Conservation (phyloP, 2,113 vertebrate species). For the Progne subis region DNA sequence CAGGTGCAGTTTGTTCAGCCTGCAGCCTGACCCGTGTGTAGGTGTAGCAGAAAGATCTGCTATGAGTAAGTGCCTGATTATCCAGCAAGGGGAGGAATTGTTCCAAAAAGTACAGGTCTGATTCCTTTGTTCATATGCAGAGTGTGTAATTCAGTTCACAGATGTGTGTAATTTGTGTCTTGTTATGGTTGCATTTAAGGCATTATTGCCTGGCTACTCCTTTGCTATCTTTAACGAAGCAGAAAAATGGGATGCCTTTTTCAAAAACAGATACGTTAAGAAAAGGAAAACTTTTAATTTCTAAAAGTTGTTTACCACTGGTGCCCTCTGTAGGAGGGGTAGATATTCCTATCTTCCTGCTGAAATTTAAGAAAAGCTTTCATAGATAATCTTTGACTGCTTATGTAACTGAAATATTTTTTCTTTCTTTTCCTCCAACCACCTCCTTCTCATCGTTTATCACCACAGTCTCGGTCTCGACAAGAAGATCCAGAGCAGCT, state of each 20-base stretch:
- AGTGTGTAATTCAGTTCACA: neutral
- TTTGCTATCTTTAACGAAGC: neutral
- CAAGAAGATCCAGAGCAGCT: slow-evolving; percentile 94
- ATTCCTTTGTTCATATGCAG: neutral
- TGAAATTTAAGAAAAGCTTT: neutral
- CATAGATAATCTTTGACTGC: neutral
- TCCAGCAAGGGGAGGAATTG: neutral
- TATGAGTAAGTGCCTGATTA: neutral
- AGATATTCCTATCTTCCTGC: neutral
- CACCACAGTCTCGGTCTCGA: slow-evolving; percentile 85
- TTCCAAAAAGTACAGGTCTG: neutral
- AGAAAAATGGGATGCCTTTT: neutral
- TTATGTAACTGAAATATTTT: neutral
- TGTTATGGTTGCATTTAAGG: neutral
- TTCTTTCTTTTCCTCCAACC: neutral
- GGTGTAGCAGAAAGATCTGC: neutral
- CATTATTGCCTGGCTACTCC: neutral
- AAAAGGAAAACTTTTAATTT: neutral
- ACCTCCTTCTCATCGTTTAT: neutral
- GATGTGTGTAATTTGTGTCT: neutral
- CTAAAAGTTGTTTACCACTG: neutral
- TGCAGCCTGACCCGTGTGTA: neutral
- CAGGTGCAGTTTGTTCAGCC: neutral
- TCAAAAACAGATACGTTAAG: neutral
- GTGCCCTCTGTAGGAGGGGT: neutral